A percentile compares a stretch with the other conserved stretches of the same genome.
Conservation (phyloP, 2,797 vertebrate species). For the Myripristis murdjan region DNA sequence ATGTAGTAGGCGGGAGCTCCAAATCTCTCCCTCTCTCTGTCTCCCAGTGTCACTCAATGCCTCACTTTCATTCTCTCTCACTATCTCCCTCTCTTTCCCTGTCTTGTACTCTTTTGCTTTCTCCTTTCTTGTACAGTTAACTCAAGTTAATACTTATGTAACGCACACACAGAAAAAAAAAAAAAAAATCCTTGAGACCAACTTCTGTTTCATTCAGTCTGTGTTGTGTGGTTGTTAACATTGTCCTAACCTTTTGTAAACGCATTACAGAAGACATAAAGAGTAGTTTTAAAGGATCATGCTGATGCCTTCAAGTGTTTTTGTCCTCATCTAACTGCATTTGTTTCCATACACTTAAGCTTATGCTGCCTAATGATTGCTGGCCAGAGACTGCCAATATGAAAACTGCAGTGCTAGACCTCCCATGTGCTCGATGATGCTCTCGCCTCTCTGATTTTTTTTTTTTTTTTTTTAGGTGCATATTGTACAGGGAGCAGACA, state of each 20-base stretch:
- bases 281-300: constrained; percentile 33
- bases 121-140: constrained; percentile 25
- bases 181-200: constrained; percentile 31
- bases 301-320: not conserved
- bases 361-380: not conserved
- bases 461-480: too few species aligned
- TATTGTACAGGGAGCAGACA: too few species aligned
- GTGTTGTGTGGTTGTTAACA: constrained; percentile 39
- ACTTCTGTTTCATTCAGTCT: constrained; percentile 44
- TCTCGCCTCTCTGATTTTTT: too few species aligned
- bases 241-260: constrained; percentile 42
- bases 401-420: too few species aligned
- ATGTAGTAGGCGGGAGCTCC: constrained; percentile 61
- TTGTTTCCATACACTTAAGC: constrained; percentile 7
- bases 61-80: constrained; percentile 17
- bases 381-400: too few species aligned
- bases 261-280: constrained; percentile 24
- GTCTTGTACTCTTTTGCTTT: not conserved
- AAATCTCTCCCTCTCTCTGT: constrained; percentile 55
- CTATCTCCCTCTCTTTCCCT: constrained; percentile 22
- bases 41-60: constrained; percentile 34
- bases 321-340: constrained; percentile 7
- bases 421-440: too few species aligned
- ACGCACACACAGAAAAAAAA: too few species aligned
- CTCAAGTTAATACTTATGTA: constrained; percentile 27